phyloP scores from a whole-genome alignment of 2,888 invertebrate genomes.

The Lasius fuliginosus region DNA sequence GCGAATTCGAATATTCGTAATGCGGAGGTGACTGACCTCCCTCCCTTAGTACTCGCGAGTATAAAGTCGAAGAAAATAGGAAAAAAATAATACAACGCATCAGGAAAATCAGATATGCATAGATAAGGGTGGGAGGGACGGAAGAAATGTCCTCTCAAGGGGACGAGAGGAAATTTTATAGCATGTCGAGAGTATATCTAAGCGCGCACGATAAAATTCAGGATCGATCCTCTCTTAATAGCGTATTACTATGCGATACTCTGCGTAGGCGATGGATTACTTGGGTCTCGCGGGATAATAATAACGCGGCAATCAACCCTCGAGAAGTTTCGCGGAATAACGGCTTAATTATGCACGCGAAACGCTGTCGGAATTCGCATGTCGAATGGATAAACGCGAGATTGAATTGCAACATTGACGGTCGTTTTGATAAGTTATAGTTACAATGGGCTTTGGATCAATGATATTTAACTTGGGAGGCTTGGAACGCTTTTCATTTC shows the following conservation, averaged over 20 bases:
- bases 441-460: background rate
- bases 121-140: background rate
- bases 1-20: conserved; percentile 23
- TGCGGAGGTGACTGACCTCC: background rate
- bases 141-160: conserved; percentile 17
- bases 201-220: conserved; percentile 68
- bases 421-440: background rate
- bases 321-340: conserved; percentile 53
- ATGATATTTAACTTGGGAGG: background rate
- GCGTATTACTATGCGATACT: conserved; percentile 72
- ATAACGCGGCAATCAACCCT: conserved; percentile 65
- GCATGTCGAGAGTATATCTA: conserved; percentile 64
- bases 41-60: background rate
- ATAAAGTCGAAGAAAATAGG: background rate
- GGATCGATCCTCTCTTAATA: conserved; percentile 73
- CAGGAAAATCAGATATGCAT: conserved; percentile 16
- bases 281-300: conserved; percentile 65
- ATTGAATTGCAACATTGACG: conserved; percentile 21
- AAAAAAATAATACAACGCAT: background rate
- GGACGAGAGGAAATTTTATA: conserved; percentile 55
- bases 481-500: too few relatives aligned
- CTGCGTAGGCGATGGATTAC: conserved; percentile 48
- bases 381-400: conserved; percentile 6
- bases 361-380: background rate
- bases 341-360: conserved; percentile 47